Base-by-base conservation (phyloP, 2,888 invertebrate species). In the Artemia sinica region DNA sequence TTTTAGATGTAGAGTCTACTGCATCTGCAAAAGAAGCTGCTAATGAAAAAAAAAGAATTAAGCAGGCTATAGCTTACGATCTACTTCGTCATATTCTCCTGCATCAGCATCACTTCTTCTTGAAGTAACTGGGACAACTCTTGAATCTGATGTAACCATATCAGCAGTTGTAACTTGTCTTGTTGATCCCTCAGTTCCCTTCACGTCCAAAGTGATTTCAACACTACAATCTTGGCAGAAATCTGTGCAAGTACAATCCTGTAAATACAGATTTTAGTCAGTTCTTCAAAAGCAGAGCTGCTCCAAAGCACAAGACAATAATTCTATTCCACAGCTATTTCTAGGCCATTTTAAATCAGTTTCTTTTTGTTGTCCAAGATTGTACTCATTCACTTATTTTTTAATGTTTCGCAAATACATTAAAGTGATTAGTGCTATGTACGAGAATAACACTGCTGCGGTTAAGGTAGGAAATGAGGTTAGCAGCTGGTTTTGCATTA, bases 211-310 rank as follows among this genome's bases (percentile, higher is more conserved):
- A 0, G 91, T 93, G 76, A 99, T 97, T 78, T 97, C 96, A 0
- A 99, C 96, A 73, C 96, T 92, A 78, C 98, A 99, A 73, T 95
- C 91, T 2, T 88, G 86, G 78, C 98, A 99, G 77, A 98, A 99
- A 79, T 98, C 97, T 48, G 89, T 85, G 76, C 98, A 99, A 73
- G 88, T 87, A 76, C 98, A 99, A 78, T 99, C 97, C 81, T 92
- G 79, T 49, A 75, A 72, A 71, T 65, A 18, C 68, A 68, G 70
- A 71, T 66, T 70, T 51, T 68, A 69, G 70, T 52, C 63, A 65
- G 50, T 65, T 52, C 28, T 28, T 18, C 14, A 11, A 69, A 12
- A 48, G 41, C 50, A 28, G 12, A 63, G 14, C 18, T 50, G 12
- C 9, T 41, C n/a, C 52, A 63, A 49, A 11, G 14, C 48, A 50